Evolutionary conservation across 30 jellyfish, hydroid and myxozoan genomes (phyloP).

Genomic region (Catostylus mosaicus): DNA sequence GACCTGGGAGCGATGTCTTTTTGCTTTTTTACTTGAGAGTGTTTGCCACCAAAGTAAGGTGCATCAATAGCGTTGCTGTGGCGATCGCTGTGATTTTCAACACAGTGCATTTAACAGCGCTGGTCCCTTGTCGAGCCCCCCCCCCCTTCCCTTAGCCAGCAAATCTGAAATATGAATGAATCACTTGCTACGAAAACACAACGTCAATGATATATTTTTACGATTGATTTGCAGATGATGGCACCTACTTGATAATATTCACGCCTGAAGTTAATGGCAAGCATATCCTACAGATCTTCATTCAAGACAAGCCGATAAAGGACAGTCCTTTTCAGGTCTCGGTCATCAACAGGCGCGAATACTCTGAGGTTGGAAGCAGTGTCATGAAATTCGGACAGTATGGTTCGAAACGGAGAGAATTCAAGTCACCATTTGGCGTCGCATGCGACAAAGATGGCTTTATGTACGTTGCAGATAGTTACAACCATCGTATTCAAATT

Average conservation of each 20-base stretch:
- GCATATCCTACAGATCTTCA: slow-evolving; percentile 75
- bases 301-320: slow-evolving; percentile 92
- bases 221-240: slow-evolving; percentile 77
- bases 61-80: too few relatives aligned
- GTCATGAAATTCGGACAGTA: slow-evolving; percentile 96
- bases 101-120: too few relatives aligned
- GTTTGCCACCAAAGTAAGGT: too few relatives aligned
- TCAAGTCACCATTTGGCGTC: slow-evolving; percentile 98
- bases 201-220: too few relatives aligned
- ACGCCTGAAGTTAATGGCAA: slow-evolving; percentile 93
- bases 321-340: slow-evolving; percentile 87
- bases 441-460: slow-evolving; percentile 98
- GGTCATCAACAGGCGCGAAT: slow-evolving; percentile 94
- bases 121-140: too few relatives aligned
- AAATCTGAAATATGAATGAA: too few relatives aligned
- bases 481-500: slow-evolving; percentile 93
- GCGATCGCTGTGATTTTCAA: too few relatives aligned
- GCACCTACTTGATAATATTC: slow-evolving; percentile 84
- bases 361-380: slow-evolving; percentile 95
- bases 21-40: too few relatives aligned
- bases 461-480: slow-evolving; percentile 94
- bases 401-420: slow-evolving; percentile 94
- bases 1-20: too few relatives aligned
- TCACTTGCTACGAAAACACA: too few relatives aligned
- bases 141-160: too few relatives aligned